phyloP scores from a whole-genome alignment of 1,140 invertebrate genomes.

The Bombus cullumanus region DNA sequence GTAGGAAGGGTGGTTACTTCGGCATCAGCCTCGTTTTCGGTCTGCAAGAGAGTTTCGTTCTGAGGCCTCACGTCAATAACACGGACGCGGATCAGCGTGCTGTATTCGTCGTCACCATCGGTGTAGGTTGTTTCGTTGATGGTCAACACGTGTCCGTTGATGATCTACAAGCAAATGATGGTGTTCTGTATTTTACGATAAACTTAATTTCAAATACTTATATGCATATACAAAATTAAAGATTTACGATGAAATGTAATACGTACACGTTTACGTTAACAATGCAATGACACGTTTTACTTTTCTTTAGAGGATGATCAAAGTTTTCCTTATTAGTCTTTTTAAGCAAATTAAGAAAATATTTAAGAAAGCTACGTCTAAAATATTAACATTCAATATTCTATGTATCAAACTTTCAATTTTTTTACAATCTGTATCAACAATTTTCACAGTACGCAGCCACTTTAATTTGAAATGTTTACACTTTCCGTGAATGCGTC shows the following conservation, averaged over 20 bases:
- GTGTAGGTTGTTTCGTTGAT: constrained; percentile 84
- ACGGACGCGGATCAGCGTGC: constrained; percentile 81
- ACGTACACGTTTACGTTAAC: too few relatives aligned
- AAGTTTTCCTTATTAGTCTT: too few relatives aligned
- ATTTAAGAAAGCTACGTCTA: neutral
- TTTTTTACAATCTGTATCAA: neutral
- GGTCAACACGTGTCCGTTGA: constrained; percentile 84
- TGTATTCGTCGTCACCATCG: constrained; percentile 77
- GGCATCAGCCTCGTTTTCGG: constrained; percentile 49
- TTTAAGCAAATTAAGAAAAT: neutral
- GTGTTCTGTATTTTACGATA: neutral
- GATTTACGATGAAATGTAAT: too few relatives aligned
- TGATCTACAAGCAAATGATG: constrained; percentile 75
- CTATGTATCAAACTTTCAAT: neutral
- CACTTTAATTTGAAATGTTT: neutral
- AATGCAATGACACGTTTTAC: too few relatives aligned
- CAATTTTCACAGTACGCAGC: too few relatives aligned
- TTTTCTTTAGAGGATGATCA: too few relatives aligned
- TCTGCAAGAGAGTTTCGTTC: constrained; percentile 69
- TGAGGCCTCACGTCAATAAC: constrained; percentile 83
- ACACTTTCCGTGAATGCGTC: neutral
- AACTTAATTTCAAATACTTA: neutral
- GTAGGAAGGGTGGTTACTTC: constrained; percentile 49
- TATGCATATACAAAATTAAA: too few relatives aligned
- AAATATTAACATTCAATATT: neutral